Base-by-base conservation (phyloP, 1,140 invertebrate species). In the Scaptomyza hsui region DNA sequence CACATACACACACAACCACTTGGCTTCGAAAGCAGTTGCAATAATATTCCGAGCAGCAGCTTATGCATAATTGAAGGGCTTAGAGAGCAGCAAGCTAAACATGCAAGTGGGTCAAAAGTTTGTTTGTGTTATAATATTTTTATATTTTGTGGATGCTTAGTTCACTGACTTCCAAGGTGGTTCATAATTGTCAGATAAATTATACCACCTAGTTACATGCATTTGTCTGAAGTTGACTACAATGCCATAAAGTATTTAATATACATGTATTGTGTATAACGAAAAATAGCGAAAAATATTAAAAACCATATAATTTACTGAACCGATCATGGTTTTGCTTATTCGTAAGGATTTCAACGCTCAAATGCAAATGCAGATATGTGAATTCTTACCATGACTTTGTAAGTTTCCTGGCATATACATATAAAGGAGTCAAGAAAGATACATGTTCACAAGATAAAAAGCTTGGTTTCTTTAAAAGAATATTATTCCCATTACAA, bases 51-150 rank as follows among this genome's bases (percentile, higher is more conserved):
- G 44, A 41, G 44, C 55, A 35, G 16, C 24, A 32, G 6, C 6
- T 9, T 35, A 21, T 64, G 67, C 67, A 64, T 63, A 64, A 70
- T 70, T 64, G 60, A 64, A 70, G 60, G 24, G 9, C 37, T 55
- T 48, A 41, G 19, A n/a, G n/a, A 12, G 32, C 29, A 47, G 18
- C 26, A 53, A 59, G 49, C 55, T 75, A 74, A 59, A 42, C 42
- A 75, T 60, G 48, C 67, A 72, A 69, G 29, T 65, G 67, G 67
- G 64, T 76, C 76, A 70, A 59, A 63, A 35, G 45, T 47, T 59
- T 37, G 12, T 21, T 24, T 18, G n/a, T 6, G 3, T 19, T 10
- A 18, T 9, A 10, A 9, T 42, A 19, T 9, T 37, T 21, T n/a
- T 21, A 21, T 12, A 3, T 39, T 21, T 26, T 13, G 18, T n/a